phyloP scores from a whole-genome alignment of 2,888 invertebrate genomes.

The Carterocephalus palaemon region DNA sequence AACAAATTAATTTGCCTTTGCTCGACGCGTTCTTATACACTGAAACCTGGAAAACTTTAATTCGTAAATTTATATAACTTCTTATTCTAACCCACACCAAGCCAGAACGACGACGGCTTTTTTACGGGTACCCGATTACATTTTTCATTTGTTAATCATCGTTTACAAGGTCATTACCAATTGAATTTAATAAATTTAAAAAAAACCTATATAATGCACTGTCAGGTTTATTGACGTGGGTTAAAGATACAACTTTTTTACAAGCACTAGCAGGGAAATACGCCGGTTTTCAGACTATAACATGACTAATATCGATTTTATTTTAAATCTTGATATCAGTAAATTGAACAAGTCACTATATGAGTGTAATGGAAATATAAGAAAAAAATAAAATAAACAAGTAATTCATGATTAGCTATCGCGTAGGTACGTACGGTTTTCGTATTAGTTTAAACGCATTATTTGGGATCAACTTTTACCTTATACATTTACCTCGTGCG shows the following conservation, averaged over 20 bases:
- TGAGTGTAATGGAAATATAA: too few relatives aligned
- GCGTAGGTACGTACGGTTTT: too few relatives aligned
- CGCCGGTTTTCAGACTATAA: too few relatives aligned
- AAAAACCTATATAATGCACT: not conserved
- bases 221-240: not conserved
- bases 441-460: too few relatives aligned
- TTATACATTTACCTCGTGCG: not conserved
- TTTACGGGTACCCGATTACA: slow-evolving; percentile 1
- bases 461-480: too few relatives aligned
- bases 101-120: slow-evolving; percentile 1
- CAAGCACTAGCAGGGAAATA: not conserved
- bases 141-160: slow-evolving; percentile 16
- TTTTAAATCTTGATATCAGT: too few relatives aligned
- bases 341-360: too few relatives aligned
- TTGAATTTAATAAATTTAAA: not conserved
- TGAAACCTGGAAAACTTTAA: slow-evolving; percentile 1
- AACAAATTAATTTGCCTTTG: not conserved
- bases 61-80: not conserved
- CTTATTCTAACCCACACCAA: not conserved
- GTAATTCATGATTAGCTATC: too few relatives aligned
- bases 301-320: too few relatives aligned
- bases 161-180: slow-evolving; percentile 9
- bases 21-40: too few relatives aligned
- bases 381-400: too few relatives aligned
- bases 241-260: not conserved